phyloP scores from a whole-genome alignment of 2,888 invertebrate genomes.

The Acleris cristana region DNA sequence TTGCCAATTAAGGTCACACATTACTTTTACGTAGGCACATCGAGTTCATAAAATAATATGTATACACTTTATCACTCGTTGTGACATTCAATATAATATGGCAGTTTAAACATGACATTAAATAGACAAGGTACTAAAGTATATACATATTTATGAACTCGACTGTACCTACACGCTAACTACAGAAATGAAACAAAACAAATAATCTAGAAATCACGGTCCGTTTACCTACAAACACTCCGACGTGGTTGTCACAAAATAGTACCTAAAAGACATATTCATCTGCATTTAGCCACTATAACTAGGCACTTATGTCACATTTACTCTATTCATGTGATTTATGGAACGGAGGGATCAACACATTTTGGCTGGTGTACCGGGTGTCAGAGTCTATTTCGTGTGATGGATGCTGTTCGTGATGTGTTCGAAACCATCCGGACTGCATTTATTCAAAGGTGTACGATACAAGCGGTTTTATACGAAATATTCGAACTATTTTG shows the following conservation, averaged over 20 bases:
- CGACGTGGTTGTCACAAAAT: constrained; percentile 7
- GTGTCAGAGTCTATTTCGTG: constrained; percentile 32
- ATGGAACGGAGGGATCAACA: neutral
- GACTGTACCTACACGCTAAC: too few species aligned
- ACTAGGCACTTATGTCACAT: neutral
- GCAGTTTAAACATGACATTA: too few species aligned
- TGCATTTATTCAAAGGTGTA: constrained; percentile 22
- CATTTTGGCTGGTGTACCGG: constrained; percentile 12
- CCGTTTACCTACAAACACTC: constrained; percentile 14
- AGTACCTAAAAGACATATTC: constrained; percentile 3
- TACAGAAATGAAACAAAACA: too few species aligned
- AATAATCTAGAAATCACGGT: neutral
- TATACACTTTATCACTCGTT: too few species aligned
- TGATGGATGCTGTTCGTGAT: constrained; percentile 31
- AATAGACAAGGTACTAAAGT: too few species aligned
- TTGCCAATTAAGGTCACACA: too few species aligned
- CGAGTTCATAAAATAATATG: too few species aligned
- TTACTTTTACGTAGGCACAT: too few species aligned
- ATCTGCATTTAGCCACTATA: neutral
- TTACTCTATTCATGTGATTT: neutral
- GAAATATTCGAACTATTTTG: neutral
- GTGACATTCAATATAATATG: too few species aligned
- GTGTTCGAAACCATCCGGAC: constrained; percentile 25
- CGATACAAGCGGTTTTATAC: neutral
- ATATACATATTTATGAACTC: too few species aligned